phyloP scores from a whole-genome alignment of 2,113 vertebrate species.

The Epinephelus moara region DNA sequence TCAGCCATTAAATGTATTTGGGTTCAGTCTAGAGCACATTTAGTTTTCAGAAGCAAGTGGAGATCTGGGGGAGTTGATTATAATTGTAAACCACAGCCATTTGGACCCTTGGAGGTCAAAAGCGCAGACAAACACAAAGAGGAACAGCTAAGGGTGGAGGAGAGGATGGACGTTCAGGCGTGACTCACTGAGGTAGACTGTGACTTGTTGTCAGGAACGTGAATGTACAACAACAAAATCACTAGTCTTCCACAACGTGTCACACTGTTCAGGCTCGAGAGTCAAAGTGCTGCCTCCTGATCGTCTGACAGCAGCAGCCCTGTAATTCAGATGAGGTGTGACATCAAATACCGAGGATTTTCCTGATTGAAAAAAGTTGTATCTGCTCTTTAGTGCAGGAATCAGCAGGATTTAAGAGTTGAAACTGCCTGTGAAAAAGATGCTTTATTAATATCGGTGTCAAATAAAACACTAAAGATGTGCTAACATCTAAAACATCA shows the following conservation, averaged over 20 bases:
- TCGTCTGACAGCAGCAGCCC: background rate
- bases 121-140: background rate
- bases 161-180: conserved; percentile 20
- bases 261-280: conserved; percentile 21
- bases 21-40: background rate
- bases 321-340: background rate
- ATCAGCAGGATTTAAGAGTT: background rate
- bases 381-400: background rate
- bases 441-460: background rate
- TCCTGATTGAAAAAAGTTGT: background rate
- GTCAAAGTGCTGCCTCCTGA: background rate
- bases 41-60: background rate
- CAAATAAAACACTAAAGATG: background rate
- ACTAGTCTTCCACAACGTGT: conserved; percentile 82
- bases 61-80: conserved; percentile 4
- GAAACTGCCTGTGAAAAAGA: background rate
- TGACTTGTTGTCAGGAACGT: conserved; percentile 80
- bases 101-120: conserved; percentile 6
- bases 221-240: conserved; percentile 83
- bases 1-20: background rate
- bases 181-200: conserved; percentile 80
- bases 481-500: background rate
- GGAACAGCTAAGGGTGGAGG: background rate
- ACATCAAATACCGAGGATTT: background rate
- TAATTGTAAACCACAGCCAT: background rate